phyloP scores from a whole-genome alignment of 2,888 invertebrate genomes.

The Andrena chrysosceles region DNA sequence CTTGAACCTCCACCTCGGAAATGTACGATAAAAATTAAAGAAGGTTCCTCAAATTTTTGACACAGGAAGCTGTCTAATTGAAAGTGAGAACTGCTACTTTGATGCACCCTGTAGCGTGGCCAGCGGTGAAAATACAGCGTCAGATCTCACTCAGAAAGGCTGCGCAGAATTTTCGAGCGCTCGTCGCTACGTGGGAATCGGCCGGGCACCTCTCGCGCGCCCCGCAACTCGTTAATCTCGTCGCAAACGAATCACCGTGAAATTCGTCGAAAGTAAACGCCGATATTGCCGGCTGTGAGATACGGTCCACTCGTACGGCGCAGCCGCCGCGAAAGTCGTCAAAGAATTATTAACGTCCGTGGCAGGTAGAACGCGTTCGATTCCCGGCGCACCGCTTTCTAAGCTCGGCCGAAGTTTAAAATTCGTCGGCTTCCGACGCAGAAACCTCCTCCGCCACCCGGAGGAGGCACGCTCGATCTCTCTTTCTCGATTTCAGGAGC shows the following conservation, averaged over 20 bases:
- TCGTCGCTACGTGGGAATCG: slow-evolving; percentile 19
- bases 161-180: slow-evolving; percentile 6
- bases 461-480: slow-evolving; percentile 3
- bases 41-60: no score
- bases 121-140: background rate
- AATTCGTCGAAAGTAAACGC: slow-evolving; percentile 42
- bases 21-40: no score
- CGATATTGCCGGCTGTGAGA: background rate
- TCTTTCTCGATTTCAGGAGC: background rate
- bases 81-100: no score
- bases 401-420: slow-evolving; percentile 37
- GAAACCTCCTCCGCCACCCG: slow-evolving; percentile 2
- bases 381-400: slow-evolving; percentile 39
- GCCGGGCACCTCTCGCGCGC: background rate
- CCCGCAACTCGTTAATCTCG: slow-evolving; percentile 15
- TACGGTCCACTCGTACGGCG: background rate
- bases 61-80: no score
- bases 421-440: slow-evolving; percentile 22
- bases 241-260: slow-evolving; percentile 42
- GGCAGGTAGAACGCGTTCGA: slow-evolving; percentile 43
- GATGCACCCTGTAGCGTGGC: background rate
- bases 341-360: slow-evolving; percentile 49
- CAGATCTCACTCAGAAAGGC: background rate
- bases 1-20: no score
- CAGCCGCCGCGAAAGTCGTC: slow-evolving; percentile 47